These are phyloP conservation scores for Ceyx erithaca DNA, from an alignment of 2,797 vertebrate genomes.

Conservation along the genomic window DNA sequence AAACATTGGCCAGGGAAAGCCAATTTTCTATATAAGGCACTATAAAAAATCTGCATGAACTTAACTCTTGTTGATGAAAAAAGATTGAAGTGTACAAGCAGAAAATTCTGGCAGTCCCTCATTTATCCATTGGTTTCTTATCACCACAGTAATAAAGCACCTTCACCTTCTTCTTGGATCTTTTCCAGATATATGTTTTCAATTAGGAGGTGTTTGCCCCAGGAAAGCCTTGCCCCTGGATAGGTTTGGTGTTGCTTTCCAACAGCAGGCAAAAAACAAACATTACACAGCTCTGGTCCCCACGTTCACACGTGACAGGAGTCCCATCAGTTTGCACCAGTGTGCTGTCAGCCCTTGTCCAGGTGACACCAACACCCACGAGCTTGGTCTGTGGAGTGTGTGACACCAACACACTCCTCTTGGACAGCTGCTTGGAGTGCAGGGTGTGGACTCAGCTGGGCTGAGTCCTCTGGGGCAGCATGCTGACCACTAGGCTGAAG, in stretches of 20 bases:
- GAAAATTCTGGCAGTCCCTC: not conserved
- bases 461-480: not conserved
- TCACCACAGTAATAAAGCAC: not conserved
- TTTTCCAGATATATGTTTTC: not conserved
- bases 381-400: not conserved
- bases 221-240: not conserved
- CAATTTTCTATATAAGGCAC: not conserved
- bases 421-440: not conserved
- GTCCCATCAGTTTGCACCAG: not conserved
- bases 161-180: not conserved
- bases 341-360: too few relatives aligned
- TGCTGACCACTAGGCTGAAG: rapidly evolving
- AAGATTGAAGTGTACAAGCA: not conserved
- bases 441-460: too few relatives aligned
- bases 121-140: not conserved
- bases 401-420: not conserved
- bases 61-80: not conserved
- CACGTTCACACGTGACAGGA: rapidly evolving
- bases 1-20: not conserved
- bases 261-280: not conserved
- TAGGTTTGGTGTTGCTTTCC: not conserved
- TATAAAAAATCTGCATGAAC: not conserved
- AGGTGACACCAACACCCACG: not conserved
- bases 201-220: not conserved
- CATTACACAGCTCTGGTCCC: rapidly evolving